Conservation (phyloP, 1,140 invertebrate genomes). For the Eubasilissa regina region DNA sequence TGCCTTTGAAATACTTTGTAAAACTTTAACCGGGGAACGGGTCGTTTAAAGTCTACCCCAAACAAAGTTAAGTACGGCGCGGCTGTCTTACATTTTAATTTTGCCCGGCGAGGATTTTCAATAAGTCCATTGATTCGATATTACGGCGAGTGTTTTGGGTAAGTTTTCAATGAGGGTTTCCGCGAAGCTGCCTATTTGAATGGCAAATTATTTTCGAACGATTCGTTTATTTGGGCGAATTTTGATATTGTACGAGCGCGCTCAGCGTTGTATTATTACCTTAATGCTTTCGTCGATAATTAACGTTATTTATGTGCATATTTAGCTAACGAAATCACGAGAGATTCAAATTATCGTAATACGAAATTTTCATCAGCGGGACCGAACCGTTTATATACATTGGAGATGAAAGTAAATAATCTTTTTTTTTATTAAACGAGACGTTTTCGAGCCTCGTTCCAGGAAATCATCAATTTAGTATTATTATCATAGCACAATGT, state of each 20-base stretch:
- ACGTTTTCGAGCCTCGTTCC: too few species aligned
- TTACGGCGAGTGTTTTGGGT: not conserved
- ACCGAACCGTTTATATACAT: too few species aligned
- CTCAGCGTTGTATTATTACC: not conserved
- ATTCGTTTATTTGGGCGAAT: not conserved
- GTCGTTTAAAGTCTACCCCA: constrained; percentile 41
- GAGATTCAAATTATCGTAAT: too few species aligned
- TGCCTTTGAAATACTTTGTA: constrained; percentile 9
- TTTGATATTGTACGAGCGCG: not conserved
- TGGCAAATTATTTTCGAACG: constrained; percentile 24
- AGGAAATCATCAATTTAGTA: too few species aligned
- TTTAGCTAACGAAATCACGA: too few species aligned
- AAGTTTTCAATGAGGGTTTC: constrained; percentile 38
- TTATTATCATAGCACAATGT: too few species aligned
- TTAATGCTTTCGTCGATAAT: too few species aligned
- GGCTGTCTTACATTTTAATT: constrained; percentile 32
- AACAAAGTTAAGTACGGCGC: constrained; percentile 9
- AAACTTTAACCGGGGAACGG: constrained; percentile 22
- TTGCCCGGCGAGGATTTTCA: constrained; percentile 16
- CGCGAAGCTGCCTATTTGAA: constrained; percentile 19
- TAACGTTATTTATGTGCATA: too few species aligned
- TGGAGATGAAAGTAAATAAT: too few species aligned
- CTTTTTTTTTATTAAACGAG: too few species aligned
- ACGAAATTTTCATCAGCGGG: too few species aligned
- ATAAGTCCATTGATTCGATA: constrained; percentile 41